A percentile compares a stretch with the other conserved stretches of the same genome.
Conservation (phyloP, 2,888 invertebrate genomes). For the Torymus auratus region DNA sequence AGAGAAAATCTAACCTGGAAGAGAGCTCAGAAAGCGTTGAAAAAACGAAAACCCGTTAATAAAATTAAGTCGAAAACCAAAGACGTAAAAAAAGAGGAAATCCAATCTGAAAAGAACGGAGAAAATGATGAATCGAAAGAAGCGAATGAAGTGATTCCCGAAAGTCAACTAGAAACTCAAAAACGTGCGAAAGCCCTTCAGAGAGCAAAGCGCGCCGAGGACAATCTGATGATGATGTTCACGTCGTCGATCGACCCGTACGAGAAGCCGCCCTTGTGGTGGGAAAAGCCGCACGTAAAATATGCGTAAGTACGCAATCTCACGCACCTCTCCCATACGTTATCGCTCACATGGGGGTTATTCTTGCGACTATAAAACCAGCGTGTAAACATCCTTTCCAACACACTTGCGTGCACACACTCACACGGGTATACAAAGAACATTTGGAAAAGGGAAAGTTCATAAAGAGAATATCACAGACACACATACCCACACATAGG, state of each 20-base stretch:
- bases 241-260: constrained; percentile 59
- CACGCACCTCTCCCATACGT: neutral
- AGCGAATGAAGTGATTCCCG: neutral
- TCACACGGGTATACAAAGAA: no score
- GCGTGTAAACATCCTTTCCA: neutral
- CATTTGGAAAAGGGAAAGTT: no score
- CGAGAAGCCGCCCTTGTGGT: constrained; percentile 59
- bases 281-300: constrained; percentile 61
- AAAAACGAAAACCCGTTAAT: no score
- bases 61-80: no score
- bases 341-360: no score
- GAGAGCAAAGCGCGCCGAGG: constrained; percentile 7
- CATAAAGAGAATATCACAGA: no score
- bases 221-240: constrained; percentile 45
- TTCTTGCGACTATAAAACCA: neutral
- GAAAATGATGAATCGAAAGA: neutral
- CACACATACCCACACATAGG: no score
- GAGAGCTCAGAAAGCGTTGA: no score
- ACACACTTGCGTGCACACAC: no score
- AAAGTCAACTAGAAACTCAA: neutral
- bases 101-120: no score
- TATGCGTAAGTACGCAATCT: constrained; percentile 61
- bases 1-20: no score
- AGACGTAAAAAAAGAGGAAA: no score
- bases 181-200: neutral